Conservation (phyloP, 2,888 invertebrate genomes). For the Microchrysa polita region DNA sequence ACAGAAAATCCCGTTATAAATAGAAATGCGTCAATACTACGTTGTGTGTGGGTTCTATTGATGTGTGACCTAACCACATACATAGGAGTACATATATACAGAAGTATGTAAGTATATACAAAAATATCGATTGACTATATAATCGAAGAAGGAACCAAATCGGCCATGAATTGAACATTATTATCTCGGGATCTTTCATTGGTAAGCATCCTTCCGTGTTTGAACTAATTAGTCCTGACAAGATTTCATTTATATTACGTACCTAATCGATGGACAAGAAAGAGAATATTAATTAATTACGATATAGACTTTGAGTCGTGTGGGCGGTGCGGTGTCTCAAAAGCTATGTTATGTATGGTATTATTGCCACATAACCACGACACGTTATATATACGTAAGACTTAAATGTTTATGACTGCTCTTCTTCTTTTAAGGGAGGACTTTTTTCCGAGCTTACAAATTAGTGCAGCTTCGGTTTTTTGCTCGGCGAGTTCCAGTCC, state of each 20-base stretch:
- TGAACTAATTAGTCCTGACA: slow-evolving; percentile 13
- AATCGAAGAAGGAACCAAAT: not conserved
- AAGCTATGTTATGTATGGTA: no score
- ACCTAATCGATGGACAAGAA: not conserved
- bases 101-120: not conserved
- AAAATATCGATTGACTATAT: not conserved
- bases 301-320: no score
- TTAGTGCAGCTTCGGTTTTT: no score
- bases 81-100: not conserved
- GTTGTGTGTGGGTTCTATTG: not conserved
- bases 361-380: no score
- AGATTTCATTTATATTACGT: slow-evolving; percentile 19
- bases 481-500: no score
- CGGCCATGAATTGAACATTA: not conserved
- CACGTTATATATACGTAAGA: no score
- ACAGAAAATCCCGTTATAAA: no score
- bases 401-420: no score
- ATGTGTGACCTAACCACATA: not conserved
- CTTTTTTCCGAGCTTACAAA: no score
- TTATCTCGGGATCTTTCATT: not conserved
- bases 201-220: not conserved
- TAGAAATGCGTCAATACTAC: no score
- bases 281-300: slow-evolving; percentile 2
- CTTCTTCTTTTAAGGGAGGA: no score
- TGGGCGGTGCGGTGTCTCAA: no score